Conservation (phyloP, 2,888 invertebrate species). For the Prosopocoilus inquinatus region DNA sequence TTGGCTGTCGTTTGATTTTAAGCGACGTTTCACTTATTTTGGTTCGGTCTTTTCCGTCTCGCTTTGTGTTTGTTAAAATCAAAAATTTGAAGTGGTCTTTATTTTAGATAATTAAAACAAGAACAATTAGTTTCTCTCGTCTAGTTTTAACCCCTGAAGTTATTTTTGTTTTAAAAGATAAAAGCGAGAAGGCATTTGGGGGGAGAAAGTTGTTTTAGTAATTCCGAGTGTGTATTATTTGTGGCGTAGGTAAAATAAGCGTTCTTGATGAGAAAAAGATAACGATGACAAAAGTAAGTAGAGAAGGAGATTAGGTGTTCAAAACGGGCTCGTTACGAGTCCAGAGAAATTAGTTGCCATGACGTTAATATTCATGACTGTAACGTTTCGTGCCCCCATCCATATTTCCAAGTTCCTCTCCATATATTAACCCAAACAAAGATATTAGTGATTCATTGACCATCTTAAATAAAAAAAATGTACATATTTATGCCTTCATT, state of each 20-base stretch:
- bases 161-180: too few species aligned
- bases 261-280: constrained; percentile 55
- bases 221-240: constrained; percentile 25
- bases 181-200: too few species aligned
- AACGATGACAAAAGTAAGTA: constrained; percentile 57
- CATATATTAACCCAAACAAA: constrained; percentile 68
- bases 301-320: constrained; percentile 55
- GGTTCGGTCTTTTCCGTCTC: too few species aligned
- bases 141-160: too few species aligned
- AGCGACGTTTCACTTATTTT: too few species aligned
- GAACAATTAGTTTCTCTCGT: too few species aligned
- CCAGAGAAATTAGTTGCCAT: constrained; percentile 64
- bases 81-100: too few species aligned
- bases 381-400: constrained; percentile 65
- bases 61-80: too few species aligned
- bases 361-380: constrained; percentile 67
- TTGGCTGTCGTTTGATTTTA: too few species aligned
- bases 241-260: constrained; percentile 51
- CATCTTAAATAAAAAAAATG: constrained; percentile 9
- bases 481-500: constrained; percentile 26
- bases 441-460: constrained; percentile 57
- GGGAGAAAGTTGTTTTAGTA: too few species aligned
- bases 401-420: constrained; percentile 62
- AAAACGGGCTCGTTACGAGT: constrained; percentile 69
- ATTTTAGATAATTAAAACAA: too few species aligned